Evolutionary conservation across 1,140 invertebrate species (phyloP).

Genomic region (Oreohelix idahoensis): DNA sequence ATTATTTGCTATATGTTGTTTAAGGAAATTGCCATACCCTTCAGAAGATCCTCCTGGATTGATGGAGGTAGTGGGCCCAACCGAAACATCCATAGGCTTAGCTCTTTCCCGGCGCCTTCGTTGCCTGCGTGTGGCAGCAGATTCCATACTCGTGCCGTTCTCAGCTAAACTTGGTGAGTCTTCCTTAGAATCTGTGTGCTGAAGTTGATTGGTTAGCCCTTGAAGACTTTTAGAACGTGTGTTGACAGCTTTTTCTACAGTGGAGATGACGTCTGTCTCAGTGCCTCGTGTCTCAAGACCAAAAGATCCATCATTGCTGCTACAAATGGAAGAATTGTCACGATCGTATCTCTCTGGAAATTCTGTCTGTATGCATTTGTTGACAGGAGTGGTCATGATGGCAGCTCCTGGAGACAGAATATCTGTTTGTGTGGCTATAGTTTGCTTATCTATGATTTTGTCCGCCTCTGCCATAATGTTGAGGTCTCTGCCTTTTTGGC

Average conservation of each 20-base stretch:
- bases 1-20: too few relatives aligned
- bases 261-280: conserved; percentile 62
- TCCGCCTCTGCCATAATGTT: not conserved
- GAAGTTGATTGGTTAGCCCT: conserved; percentile 8
- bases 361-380: conserved; percentile 34
- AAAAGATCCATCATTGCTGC: conserved; percentile 13
- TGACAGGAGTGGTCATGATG: not conserved
- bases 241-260: conserved; percentile 68
- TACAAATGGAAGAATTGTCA: not conserved
- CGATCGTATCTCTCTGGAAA: conserved; percentile 30
- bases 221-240: conserved; percentile 62
- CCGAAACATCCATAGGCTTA: conserved; percentile 55
- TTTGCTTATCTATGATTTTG: conserved; percentile 30
- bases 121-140: conserved; percentile 54
- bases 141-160: conserved; percentile 32
- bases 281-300: conserved; percentile 48
- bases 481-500: conserved; percentile 19
- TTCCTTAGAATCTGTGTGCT: conserved; percentile 40
- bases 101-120: conserved; percentile 53
- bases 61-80: conserved; percentile 51
- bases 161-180: conserved; percentile 22
- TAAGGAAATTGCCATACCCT: conserved; percentile 48
- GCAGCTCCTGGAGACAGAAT: conserved; percentile 17
- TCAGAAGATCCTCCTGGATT: conserved; percentile 39
- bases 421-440: conserved; percentile 53